Conservation (phyloP, 2,113 vertebrate genomes). For the Catharus minimus region DNA sequence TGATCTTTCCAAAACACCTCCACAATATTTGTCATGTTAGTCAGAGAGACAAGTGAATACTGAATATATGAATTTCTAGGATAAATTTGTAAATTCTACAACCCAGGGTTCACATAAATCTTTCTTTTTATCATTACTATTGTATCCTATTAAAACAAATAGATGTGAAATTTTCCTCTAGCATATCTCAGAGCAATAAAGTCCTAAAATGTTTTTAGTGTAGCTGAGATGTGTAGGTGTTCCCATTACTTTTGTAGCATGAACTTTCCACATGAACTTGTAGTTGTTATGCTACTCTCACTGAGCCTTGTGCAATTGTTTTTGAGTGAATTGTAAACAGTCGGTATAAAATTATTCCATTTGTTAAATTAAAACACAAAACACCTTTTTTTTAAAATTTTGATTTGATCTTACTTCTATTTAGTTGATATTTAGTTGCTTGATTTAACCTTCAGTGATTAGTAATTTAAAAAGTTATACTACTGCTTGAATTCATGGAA, state of each 20-base stretch:
- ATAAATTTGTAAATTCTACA: background rate
- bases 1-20: background rate
- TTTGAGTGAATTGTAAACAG: background rate
- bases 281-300: background rate
- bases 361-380: background rate
- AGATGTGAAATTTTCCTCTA: background rate
- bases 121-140: background rate
- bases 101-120: background rate
- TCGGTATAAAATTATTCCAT: background rate
- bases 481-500: background rate
- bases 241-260: background rate
- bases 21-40: background rate
- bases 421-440: background rate
- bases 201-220: background rate
- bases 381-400: background rate
- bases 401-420: background rate
- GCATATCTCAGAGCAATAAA: background rate
- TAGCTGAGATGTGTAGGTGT: background rate
- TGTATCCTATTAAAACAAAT: background rate
- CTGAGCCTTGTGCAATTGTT: background rate
- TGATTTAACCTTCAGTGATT: background rate
- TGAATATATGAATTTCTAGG: background rate
- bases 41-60: background rate
- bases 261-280: background rate
- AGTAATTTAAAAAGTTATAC: background rate